phyloP scores from a whole-genome alignment of 1,140 invertebrate species.

The Drosophila grimshawi region DNA sequence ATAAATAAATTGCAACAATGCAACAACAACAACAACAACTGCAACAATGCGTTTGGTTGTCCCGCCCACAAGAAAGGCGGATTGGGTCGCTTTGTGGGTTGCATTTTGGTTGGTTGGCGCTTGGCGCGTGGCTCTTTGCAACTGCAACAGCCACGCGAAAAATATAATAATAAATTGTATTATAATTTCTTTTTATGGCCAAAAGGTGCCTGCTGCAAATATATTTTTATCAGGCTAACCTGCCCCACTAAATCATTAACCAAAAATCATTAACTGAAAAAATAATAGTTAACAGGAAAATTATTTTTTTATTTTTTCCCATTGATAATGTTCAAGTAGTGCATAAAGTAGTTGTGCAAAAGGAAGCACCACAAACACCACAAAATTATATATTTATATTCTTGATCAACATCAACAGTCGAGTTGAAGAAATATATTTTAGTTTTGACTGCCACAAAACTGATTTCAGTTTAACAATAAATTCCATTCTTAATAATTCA shows the following conservation, averaged over 20 bases:
- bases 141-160: slow-evolving; percentile 36
- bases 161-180: slow-evolving; percentile 74
- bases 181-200: slow-evolving; percentile 67
- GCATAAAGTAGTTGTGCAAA: too few species aligned
- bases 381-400: too few species aligned
- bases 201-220: slow-evolving; percentile 16
- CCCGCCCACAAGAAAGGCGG: slow-evolving; percentile 27
- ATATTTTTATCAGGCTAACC: not conserved
- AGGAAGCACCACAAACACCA: too few species aligned
- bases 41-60: slow-evolving; percentile 36
- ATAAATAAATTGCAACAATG: slow-evolving; percentile 29
- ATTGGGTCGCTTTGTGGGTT: slow-evolving; percentile 35
- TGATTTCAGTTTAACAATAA: too few species aligned
- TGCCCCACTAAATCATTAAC: slow-evolving; percentile 10
- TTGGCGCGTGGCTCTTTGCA: slow-evolving; percentile 4
- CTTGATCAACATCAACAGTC: too few species aligned
- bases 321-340: too few species aligned
- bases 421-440: too few species aligned
- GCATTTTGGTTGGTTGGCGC: slow-evolving; percentile 63
- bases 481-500: too few species aligned
- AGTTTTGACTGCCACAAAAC: too few species aligned
- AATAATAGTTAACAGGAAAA: too few species aligned
- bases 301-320: too few species aligned
- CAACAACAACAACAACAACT: slow-evolving; percentile 9
- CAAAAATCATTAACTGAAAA: too few species aligned